Evolutionary conservation across 2,797 vertebrate genomes (phyloP).

Genomic region (Enteromius argenteus): DNA sequence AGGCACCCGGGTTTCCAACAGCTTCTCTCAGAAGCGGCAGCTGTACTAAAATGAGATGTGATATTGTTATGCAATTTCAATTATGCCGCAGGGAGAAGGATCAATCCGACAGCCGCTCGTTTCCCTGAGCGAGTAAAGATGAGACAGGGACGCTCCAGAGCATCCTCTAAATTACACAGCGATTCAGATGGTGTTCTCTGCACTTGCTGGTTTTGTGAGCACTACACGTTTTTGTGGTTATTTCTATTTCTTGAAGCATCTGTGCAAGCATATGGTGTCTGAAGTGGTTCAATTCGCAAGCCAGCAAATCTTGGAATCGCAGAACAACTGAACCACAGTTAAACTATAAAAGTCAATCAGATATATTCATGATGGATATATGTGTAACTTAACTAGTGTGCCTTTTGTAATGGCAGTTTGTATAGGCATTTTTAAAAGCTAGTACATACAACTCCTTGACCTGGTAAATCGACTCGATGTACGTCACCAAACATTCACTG

Average conservation of each 20-base stretch:
- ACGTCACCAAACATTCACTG: background rate
- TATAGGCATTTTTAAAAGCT: background rate
- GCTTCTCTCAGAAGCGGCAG: slow-evolving; percentile 36
- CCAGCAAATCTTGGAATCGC: background rate
- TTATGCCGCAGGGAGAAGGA: slow-evolving; percentile 43
- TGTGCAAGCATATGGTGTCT: background rate
- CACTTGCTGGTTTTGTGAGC: slow-evolving; percentile 2
- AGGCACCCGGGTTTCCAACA: slow-evolving; percentile 5
- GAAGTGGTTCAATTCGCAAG: background rate
- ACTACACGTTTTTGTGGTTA: slow-evolving; percentile 5
- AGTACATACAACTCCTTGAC: slow-evolving; percentile 21
- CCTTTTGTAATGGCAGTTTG: background rate
- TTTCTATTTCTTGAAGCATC: slow-evolving; percentile 25
- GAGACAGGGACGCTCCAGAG: slow-evolving; percentile 35
- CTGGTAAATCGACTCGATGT: slow-evolving; percentile 35
- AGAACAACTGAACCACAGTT: background rate
- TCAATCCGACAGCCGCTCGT: slow-evolving; percentile 1
- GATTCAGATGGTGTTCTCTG: slow-evolving; percentile 11
- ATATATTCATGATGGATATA: slow-evolving; percentile 3
- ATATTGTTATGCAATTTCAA: slow-evolving; percentile 54
- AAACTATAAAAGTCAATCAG: slow-evolving; percentile 14
- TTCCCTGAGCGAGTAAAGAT: slow-evolving; percentile 22
- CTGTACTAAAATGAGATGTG: slow-evolving; percentile 45
- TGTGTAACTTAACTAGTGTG: background rate
- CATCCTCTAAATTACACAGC: slow-evolving; percentile 32